A percentile compares a stretch with the other conserved stretches of the same genome.
Evolutionary conservation across 2,888 invertebrate genomes (phyloP).

Genomic region (Coleophora flavipennella): DNA sequence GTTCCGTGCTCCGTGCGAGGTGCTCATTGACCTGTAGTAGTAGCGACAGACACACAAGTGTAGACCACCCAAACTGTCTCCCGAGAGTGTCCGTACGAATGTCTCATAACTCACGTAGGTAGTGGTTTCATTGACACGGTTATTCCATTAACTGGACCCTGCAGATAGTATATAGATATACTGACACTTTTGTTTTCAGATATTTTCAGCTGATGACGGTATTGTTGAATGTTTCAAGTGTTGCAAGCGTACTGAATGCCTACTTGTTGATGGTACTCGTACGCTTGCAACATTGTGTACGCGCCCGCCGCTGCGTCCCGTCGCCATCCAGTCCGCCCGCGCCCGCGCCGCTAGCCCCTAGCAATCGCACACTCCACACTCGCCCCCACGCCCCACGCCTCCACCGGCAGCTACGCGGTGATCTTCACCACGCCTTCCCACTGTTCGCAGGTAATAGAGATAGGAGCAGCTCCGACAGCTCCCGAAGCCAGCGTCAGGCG

Average conservation of each 20-base stretch:
- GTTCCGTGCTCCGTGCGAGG: conserved; percentile 73
- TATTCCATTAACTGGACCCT: conserved; percentile 14
- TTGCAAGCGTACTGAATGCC: conserved; percentile 10
- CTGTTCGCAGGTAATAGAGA: conserved; percentile 75
- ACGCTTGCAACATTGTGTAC: conserved; percentile 23
- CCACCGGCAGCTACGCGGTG: conserved; percentile 5
- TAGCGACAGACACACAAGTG: conserved; percentile 37
- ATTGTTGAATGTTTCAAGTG: conserved; percentile 18
- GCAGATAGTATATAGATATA: conserved; percentile 5
- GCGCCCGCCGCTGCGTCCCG: conserved; percentile 34
- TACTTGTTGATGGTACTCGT: conserved; percentile 6
- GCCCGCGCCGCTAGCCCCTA: conserved; percentile 39
- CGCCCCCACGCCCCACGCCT: conserved; percentile 21
- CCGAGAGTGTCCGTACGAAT: conserved; percentile 25
- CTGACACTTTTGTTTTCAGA: conserved; percentile 32
- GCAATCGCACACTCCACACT: conserved; percentile 16
- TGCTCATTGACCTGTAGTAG: conserved; percentile 31
- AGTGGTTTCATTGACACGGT: conserved; percentile 29
- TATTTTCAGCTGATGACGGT: conserved; percentile 18
- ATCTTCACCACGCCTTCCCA: conserved; percentile 54
- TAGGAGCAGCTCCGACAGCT: conserved; percentile 75
- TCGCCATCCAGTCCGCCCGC: conserved; percentile 24
- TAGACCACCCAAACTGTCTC: conserved; percentile 65
- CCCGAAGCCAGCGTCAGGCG: conserved; percentile 86
- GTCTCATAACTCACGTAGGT: conserved; percentile 45